Evolutionary conservation across 2,113 vertebrate genomes (phyloP).

Genomic region (Aleadryas rufinucha): DNA sequence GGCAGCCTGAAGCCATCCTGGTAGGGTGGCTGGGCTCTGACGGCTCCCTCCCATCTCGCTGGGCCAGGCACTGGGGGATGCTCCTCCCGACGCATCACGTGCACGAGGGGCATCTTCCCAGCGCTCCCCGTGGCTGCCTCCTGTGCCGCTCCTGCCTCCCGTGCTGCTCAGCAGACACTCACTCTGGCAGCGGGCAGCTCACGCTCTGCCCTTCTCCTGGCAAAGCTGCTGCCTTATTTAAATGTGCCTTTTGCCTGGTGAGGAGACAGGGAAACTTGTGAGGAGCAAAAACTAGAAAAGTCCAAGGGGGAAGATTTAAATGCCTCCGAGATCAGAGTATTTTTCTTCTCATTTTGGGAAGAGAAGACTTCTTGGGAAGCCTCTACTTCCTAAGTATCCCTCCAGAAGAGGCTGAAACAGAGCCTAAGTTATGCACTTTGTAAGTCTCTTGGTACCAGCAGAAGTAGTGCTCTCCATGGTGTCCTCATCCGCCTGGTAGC

Average conservation of each 20-base stretch:
- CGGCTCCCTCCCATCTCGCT: neutral
- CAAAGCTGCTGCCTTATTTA: neutral
- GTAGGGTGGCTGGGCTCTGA: neutral
- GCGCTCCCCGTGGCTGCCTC: neutral
- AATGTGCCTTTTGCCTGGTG: neutral
- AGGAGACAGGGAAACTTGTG: neutral
- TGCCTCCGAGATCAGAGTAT: neutral
- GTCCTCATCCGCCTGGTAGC: neutral
- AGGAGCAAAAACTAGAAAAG: neutral
- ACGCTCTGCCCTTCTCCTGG: neutral
- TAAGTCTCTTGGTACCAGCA: neutral
- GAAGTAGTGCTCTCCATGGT: neutral
- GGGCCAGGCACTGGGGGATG: neutral
- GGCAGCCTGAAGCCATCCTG: neutral
- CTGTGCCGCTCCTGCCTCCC: neutral
- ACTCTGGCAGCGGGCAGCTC: fast-evolving
- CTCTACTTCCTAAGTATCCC: neutral
- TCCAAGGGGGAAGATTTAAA: neutral
- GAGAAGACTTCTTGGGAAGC: neutral
- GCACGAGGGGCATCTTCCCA: neutral
- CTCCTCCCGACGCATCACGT: neutral
- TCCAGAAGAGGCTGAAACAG: neutral
- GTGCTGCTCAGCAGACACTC: neutral
- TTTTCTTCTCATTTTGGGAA: neutral
- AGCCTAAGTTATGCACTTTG: neutral